Evolutionary conservation across 2,797 vertebrate genomes (phyloP), one percentile per base, ranked within the genome.

Genomic region (Diplodus sargus): DNA sequence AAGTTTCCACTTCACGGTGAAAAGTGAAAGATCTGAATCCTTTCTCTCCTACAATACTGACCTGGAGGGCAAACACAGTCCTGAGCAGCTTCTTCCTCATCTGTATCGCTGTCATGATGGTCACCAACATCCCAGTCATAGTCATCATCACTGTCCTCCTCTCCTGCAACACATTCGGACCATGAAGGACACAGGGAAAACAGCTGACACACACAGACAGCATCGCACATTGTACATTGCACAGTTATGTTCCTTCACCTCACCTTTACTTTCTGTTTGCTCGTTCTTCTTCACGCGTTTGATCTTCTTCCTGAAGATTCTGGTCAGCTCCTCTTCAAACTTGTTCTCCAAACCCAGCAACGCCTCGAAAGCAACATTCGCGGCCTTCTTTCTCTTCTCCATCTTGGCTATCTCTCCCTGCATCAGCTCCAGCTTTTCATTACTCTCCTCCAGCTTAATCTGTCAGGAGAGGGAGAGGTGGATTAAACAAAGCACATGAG

Each of bases 241-340:
- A 14, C 15, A 4, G 4, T 17, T 12, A 28, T 6, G 12, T 53
- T 57, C 3, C 45, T 17, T 56, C 15, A 22, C 17, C 71, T 84
- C 45, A 93, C 94, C 90, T 25, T 91, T 66, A 20, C 62, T 52
- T 65, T 30, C 81, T 0, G 4, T 17, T 48, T 70, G 71, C 64
- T 96, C 94, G 79, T 95, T 94, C 85, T 95, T 95, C 90, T 93
- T 96, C 2, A 63, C 78, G 0, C 89, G 91, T 70, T 96, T 96
- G 56, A 96, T 90, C 86, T 95, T 96, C 85, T 96, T 97, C 89
- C 95, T 96, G 67, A 98, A 96, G 85, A 99, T 92, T 79, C 91
- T 94, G 20, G 93, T 96, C 72, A 99, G 96, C 76, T 97, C 96
- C 60, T 92, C 91, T 25, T 94, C 94, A 91, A 96, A 97, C 68